Evolutionary conservation across 2,888 invertebrate species (phyloP).

Genomic region (Aleiodes alternator): DNA sequence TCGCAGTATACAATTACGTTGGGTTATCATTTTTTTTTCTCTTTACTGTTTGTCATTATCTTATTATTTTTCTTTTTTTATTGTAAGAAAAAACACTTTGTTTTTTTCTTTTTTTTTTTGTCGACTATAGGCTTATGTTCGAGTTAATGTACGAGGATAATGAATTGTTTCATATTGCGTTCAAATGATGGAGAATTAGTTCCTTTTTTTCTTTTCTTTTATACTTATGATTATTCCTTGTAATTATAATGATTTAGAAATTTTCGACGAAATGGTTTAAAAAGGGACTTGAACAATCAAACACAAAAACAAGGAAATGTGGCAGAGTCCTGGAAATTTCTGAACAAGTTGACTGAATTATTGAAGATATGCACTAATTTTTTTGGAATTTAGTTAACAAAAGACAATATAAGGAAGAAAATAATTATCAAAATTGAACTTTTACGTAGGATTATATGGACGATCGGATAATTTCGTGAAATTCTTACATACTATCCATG

Average conservation of each 20-base stretch:
- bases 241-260: background rate
- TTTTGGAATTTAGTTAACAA: too few species aligned
- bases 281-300: too few species aligned
- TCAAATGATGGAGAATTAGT: background rate
- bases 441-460: too few species aligned
- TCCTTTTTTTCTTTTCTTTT: background rate
- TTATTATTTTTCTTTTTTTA: background rate
- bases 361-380: too few species aligned
- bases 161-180: background rate
- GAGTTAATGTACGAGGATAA: background rate
- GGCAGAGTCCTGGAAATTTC: too few species aligned
- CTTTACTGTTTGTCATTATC: constrained; percentile 18
- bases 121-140: constrained; percentile 28
- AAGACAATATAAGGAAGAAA: too few species aligned
- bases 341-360: too few species aligned
- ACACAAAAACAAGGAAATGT: too few species aligned
- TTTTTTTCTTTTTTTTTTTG: background rate
- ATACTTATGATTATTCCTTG: constrained; percentile 4
- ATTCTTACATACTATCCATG: too few species aligned
- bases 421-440: too few species aligned
- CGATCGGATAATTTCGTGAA: too few species aligned
- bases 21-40: constrained; percentile 14
- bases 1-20: constrained; percentile 15
- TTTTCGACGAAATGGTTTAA: too few species aligned
- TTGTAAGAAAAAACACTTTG: background rate